These are phyloP conservation scores for Girardinus metallicus DNA, from an alignment of 2,797 vertebrate species.

Conservation along the genomic window DNA sequence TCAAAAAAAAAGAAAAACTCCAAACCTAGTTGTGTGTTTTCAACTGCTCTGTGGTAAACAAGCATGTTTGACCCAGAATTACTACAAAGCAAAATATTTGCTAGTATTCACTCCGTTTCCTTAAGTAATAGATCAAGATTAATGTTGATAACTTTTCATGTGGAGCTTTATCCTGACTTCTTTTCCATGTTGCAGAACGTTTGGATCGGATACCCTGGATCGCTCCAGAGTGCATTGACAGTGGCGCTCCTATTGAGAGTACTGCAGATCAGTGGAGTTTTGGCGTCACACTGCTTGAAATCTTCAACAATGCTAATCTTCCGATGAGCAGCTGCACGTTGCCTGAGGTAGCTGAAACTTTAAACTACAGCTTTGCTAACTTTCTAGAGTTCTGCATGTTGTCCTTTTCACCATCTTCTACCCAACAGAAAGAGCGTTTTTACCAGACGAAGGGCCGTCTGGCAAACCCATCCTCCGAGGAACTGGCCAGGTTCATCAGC, in stretches of 20 bases:
- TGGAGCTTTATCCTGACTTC: neutral
- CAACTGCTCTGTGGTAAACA: neutral
- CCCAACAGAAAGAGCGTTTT: constrained; percentile 89
- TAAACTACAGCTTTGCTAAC: neutral
- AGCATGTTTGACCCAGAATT: neutral
- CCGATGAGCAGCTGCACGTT: constrained; percentile 83
- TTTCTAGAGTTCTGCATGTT: neutral
- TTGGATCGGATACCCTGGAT: constrained; percentile 95
- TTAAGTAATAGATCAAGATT: neutral
- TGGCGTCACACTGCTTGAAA: constrained; percentile 90
- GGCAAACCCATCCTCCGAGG: constrained; percentile 84
- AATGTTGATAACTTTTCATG: neutral
- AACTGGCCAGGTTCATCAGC: constrained; percentile 87
- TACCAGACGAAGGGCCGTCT: constrained; percentile 87
- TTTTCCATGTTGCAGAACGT: constrained; percentile 78
- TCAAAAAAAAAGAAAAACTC: neutral
- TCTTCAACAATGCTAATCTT: constrained; percentile 91
- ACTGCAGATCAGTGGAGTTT: constrained; percentile 94
- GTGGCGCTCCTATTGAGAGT: constrained; percentile 59
- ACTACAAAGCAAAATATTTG: neutral
- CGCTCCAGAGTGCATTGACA: constrained; percentile 88
- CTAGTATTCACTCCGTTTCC: neutral
- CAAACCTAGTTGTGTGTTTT: neutral
- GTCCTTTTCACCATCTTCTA: neutral
- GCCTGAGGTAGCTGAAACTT: constrained; percentile 80